Evolutionary conservation across 1,140 invertebrate species (phyloP), one percentile per base, ranked within the genome.

Genomic region (Himalopsyche phryganea): DNA sequence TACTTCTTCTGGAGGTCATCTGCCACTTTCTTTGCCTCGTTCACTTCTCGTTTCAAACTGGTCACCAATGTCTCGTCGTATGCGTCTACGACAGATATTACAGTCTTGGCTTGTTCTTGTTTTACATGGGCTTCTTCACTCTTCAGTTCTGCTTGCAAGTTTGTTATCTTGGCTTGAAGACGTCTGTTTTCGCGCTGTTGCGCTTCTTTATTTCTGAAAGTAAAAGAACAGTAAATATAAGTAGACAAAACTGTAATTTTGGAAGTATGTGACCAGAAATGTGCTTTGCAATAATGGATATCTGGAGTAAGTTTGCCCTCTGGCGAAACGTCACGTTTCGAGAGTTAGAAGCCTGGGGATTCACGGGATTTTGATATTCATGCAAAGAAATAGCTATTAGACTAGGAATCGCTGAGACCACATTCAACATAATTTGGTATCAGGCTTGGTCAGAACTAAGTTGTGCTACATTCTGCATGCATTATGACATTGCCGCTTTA

Each of bases 171-270:
- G 36, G 87, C 84, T 70, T 86, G 70, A 23, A 94, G 77, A 63
- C 89, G 83, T 69, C 92, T 91, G 67, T 92, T 94, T 70, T 92
- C 91, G 65, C 91, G 84, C 59, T 90, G 88, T 61, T 91, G 80
- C 0, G 89, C 87, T 70, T 92, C 89, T 69, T 91, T 92, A 66
- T 91, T 91, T 68, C 90, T 81, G 52, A 48, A 55, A 52, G 13
- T 19, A 15, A 6, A 46, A n/a, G n/a, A n/a, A n/a, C n/a, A n/a
- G 33, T 35, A 7, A 35, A 35, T 7, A 35, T 7, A 7, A n/a
- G 33, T 35, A 7, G n/a, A 7, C 33, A 35, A 35, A 35, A 35
- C 33, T n/a, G n/a, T n/a, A n/a, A n/a, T n/a, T n/a, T n/a, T n/a
- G n/a, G n/a, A n/a, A n/a, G n/a, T n/a, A n/a, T n/a, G n/a, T n/a